Percentiles rank a stretch among this genome's conserved stretches.
Evolutionary conservation across 1,140 invertebrate species (phyloP).

Genomic region (Oedothorax gibbosus): DNA sequence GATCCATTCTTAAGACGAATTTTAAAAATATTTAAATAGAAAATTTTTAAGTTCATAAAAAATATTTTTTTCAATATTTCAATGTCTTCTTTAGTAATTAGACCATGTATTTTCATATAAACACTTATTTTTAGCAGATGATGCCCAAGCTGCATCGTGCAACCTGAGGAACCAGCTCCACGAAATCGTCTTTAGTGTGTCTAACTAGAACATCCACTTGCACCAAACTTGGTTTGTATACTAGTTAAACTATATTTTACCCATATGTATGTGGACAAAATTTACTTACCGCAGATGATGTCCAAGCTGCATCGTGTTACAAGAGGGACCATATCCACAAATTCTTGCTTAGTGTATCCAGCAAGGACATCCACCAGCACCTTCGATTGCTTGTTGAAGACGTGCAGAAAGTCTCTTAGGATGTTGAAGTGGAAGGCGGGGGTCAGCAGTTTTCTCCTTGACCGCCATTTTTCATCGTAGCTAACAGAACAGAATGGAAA

Average conservation of each 20-base stretch:
- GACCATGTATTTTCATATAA: background rate
- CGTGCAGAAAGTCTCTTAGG: conserved; percentile 74
- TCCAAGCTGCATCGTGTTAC: conserved; percentile 54
- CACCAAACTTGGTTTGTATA: background rate
- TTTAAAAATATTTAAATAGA: too few species aligned
- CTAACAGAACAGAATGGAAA: conserved; percentile 74
- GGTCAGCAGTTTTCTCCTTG: conserved; percentile 76
- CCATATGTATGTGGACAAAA: too few species aligned
- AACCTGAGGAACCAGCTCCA: too few species aligned
- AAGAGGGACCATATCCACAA: conserved; percentile 25
- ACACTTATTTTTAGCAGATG: too few species aligned
- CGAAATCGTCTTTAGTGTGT: too few species aligned
- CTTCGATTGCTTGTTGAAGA: conserved; percentile 73
- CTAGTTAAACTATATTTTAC: background rate
- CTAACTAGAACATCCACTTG: background rate
- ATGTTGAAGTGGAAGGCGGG: conserved; percentile 78
- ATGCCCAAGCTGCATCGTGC: too few species aligned
- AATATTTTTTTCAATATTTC: too few species aligned
- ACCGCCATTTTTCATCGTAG: conserved; percentile 75
- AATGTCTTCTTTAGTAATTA: background rate
- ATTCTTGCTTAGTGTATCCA: conserved; percentile 62
- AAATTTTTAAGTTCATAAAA: too few species aligned
- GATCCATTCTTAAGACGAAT: too few species aligned
- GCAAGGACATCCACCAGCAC: conserved; percentile 74
- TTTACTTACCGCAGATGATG: conserved; percentile 60